Base-by-base conservation (phyloP, 2,888 invertebrate species). In the Eupithecia inturbata region DNA sequence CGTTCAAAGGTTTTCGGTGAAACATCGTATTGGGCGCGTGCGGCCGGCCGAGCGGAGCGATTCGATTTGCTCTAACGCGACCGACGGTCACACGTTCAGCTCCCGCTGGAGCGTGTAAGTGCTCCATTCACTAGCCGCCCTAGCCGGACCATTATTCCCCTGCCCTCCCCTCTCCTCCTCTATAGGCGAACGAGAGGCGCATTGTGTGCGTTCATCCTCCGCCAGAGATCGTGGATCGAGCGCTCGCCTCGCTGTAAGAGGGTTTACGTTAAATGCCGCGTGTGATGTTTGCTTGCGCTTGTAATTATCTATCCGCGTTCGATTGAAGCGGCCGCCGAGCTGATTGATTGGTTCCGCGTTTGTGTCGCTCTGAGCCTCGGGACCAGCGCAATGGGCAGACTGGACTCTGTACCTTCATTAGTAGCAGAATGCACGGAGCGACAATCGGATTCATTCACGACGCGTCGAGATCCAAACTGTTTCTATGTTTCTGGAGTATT, bases 201-300 rank as follows among this genome's bases (percentile, higher is more conserved):
- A 90, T 92, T 92, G 93, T 91, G 87, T 84, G 87, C 85, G 89
- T 89, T 92, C 93, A 93, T 94, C 93, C 92, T 86, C 87, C 89
- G 87, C 89, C 91, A 90, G 90, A 92, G 92, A 93, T 92, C 91
- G 88, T 85, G 89, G 89, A 89, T 90, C 91, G 91, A 91, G 89
- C 84, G 87, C 90, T 88, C 57, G 86, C 87, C 14, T 87, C 84
- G 84, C 89, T 87, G 89, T 91, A 92, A 92, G 91, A 90, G 91
- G 92, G 91, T 91, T 91, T 87, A 88, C 88, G 82, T 91, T 92
- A 90, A 93, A 93, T 91, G 91, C 89, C 84, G 91, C 92, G 88
- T 92, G 92, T 93, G 92, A 94, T 94, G 92, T 92, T 93, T 91
- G 93, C 93, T 94, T 92, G 93, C 92, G 87, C 91, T 92, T 92